Percentiles rank a stretch among this genome's conserved stretches.
These are phyloP conservation scores for Synanceia verrucosa DNA, from an alignment of 2,797 vertebrate genomes.

Conservation along the genomic window DNA sequence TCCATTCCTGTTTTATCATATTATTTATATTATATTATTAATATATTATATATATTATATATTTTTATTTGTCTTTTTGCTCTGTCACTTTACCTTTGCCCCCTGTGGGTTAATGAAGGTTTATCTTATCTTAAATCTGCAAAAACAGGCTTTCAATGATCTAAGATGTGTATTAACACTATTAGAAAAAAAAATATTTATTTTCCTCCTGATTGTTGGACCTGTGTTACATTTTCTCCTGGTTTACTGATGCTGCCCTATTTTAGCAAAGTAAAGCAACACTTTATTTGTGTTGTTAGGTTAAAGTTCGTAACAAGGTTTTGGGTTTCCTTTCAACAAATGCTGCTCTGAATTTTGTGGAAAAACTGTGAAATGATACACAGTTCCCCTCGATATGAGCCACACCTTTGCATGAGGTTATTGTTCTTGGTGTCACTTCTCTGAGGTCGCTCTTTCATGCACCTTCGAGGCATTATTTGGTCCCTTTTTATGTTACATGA, in stretches of 20 bases:
- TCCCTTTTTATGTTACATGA: neutral
- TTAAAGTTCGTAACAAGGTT: neutral
- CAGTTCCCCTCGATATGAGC: neutral
- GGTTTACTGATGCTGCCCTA: neutral
- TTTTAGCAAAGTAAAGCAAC: neutral
- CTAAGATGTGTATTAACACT: neutral
- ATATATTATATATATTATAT: too few species aligned
- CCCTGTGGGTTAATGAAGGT: too few species aligned
- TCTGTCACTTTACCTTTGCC: too few species aligned
- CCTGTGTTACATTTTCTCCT: neutral
- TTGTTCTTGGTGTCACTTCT: neutral
- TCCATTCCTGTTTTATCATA: too few species aligned
- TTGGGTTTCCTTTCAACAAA: slow-evolving; percentile 1
- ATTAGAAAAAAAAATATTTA: neutral
- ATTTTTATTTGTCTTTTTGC: too few species aligned
- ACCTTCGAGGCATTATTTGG: neutral
- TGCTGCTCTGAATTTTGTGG: neutral
- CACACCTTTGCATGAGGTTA: neutral
- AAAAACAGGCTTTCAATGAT: too few species aligned
- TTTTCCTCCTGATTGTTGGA: neutral
- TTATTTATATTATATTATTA: too few species aligned
- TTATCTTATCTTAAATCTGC: too few species aligned
- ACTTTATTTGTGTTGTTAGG: neutral
- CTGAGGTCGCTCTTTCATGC: neutral
- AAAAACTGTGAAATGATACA: neutral